A percentile compares a stretch with the other conserved stretches of the same genome.
Evolutionary conservation across 37 sponge, comb jelly and placozoan species (phyloP).

Genomic region (Oscarella lobularis): DNA sequence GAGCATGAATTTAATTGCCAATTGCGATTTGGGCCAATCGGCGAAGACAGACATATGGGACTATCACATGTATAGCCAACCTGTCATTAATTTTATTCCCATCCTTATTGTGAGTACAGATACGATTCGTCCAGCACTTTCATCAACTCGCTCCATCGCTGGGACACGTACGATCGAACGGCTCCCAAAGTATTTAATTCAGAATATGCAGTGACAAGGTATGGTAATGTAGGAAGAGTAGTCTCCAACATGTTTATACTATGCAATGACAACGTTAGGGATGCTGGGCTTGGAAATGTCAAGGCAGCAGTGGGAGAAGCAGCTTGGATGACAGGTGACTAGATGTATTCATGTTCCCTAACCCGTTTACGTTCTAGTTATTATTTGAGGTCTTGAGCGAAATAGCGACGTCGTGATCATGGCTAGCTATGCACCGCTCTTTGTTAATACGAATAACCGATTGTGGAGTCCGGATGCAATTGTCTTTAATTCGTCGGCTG

Average conservation of each 20-base stretch:
- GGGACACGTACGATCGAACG: conserved; percentile 1
- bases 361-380: background rate
- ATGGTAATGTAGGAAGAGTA: background rate
- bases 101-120: background rate
- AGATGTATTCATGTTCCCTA: background rate
- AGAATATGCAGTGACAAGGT: conserved; percentile 3
- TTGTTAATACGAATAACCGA: conserved; percentile 2
- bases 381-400: background rate
- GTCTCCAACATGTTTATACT: too few relatives aligned
- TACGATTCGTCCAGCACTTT: background rate
- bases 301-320: conserved; percentile 1
- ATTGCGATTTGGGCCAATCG: background rate
- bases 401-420: conserved; percentile 5
- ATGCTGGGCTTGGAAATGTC: conserved; percentile 1
- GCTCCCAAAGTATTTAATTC: background rate
- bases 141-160: background rate
- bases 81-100: background rate
- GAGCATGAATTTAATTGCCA: conserved; percentile 1
- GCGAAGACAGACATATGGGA: background rate
- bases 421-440: conserved; percentile 8
- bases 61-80: conserved; percentile 11
- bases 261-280: too few relatives aligned
- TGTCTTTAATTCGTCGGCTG: background rate
- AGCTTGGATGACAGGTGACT: conserved; percentile 12
- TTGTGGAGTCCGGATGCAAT: conserved; percentile 4